Base-by-base conservation (phyloP, 2,888 invertebrate species). In the Suillia variegata region DNA sequence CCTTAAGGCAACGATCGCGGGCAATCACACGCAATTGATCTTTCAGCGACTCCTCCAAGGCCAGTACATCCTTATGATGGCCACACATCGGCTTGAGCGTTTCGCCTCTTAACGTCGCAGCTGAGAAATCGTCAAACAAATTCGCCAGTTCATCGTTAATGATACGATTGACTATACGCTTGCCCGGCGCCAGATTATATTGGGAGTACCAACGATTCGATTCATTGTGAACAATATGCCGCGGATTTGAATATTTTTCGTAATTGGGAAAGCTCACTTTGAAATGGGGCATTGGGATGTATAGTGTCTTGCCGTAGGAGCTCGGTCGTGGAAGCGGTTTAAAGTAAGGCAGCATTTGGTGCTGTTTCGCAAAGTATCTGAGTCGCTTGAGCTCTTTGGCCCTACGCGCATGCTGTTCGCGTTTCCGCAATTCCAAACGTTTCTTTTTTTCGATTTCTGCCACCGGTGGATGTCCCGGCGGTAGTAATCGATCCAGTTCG, bases 401-500 rank as follows among this genome's bases (percentile, higher is more conserved):
- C 3, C n/a, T n/a, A n/a, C n/a, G n/a, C n/a, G n/a, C n/a, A n/a
- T n/a, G n/a, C n/a, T n/a, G n/a, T n/a, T n/a, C n/a, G n/a, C 4
- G 38, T n/a, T 38, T n/a, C 38, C n/a, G 10, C 13, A 4, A 13
- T n/a, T 38, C n/a, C 10, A 26, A 26, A 38, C 38, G 38, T n/a
- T 13, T 5, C 38, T 17, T 26, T 8, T 21, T 6, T 8, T 12
- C 10, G 2, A 6, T 48, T 52, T 62, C 56, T 21, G 47, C 47
- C 8, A 50, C 54, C 10, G 71, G 55, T 1, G 24, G 50, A 21
- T 71, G 59, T 1, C 68, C 68, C 18, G 67, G 62, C 2, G 81
- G 81, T 4, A 82, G 62, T 54, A 81, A 60, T 45, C 68, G 75
- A 56, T 81, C 79, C 45, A 81, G 64, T 56, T 76, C 76, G 4